Percentiles rank a stretch among this genome's conserved stretches.
Conservation (phyloP, 1,140 invertebrate genomes). For the Anastatus disparis region DNA sequence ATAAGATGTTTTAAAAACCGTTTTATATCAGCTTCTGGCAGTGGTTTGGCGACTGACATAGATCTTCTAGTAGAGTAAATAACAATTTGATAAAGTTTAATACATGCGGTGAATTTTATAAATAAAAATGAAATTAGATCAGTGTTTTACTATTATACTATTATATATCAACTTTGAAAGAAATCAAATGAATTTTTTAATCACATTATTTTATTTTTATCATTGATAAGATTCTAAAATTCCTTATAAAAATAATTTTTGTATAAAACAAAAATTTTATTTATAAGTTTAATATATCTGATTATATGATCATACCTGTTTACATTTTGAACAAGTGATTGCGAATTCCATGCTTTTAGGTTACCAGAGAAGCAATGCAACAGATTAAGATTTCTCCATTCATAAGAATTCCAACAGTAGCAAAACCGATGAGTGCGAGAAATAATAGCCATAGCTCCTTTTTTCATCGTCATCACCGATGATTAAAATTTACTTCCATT, state of each 20-base stretch:
- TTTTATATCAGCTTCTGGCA: conserved; percentile 41
- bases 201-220: too few relatives aligned
- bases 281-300: not conserved
- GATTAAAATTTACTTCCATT: too few relatives aligned
- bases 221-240: too few relatives aligned
- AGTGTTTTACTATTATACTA: too few relatives aligned
- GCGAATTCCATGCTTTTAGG: not conserved
- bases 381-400: not conserved
- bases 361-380: not conserved
- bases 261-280: not conserved
- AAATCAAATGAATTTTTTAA: too few relatives aligned
- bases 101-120: not conserved
- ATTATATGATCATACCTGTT: not conserved
- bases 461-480: too few relatives aligned
- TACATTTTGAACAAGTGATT: not conserved
- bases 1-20: conserved; percentile 51
- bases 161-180: too few relatives aligned
- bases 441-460: not conserved
- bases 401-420: not conserved
- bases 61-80: not conserved
- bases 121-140: not conserved
- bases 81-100: not conserved
- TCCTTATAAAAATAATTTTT: too few relatives aligned
- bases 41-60: not conserved
- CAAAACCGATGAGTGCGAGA: not conserved